Conservation (phyloP, 2,113 vertebrate genomes). For the Megaceryle torquata region DNA sequence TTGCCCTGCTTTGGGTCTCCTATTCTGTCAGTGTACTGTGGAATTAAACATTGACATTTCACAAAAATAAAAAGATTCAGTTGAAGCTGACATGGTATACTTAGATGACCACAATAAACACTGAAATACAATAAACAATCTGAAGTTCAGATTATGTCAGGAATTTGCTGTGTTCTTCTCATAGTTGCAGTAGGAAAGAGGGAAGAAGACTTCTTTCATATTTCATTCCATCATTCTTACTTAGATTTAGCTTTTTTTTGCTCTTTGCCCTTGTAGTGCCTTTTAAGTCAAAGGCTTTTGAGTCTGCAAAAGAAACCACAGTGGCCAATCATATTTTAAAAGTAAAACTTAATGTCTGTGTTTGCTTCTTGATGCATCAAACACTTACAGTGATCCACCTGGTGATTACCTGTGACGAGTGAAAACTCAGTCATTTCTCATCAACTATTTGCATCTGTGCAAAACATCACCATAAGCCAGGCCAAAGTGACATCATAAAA, state of each 20-base stretch:
- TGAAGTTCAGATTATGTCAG: not conserved
- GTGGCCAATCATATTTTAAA: not conserved
- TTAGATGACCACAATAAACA: not conserved
- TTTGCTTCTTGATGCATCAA: not conserved
- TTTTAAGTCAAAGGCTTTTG: not conserved
- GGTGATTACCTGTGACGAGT: not conserved
- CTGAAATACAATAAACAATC: not conserved
- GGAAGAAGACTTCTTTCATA: not conserved
- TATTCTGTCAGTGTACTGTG: not conserved
- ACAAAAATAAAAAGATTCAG: not conserved
- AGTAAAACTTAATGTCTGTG: not conserved
- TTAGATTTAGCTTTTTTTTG: not conserved
- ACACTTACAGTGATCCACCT: not conserved
- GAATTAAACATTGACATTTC: constrained; percentile 1
- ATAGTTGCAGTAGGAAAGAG: not conserved
- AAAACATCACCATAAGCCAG: not conserved
- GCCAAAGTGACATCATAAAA: not conserved
- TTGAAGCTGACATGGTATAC: not conserved
- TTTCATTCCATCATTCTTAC: not conserved
- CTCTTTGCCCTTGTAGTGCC: not conserved
- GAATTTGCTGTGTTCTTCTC: not conserved
- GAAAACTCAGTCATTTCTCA: not conserved
- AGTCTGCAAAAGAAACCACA: not conserved
- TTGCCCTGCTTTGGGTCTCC: not conserved
- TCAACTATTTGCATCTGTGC: not conserved